A percentile compares a stretch with the other conserved stretches of the same genome.
phyloP scores from a whole-genome alignment of 1,140 invertebrate species.

The Grapholita molesta region DNA sequence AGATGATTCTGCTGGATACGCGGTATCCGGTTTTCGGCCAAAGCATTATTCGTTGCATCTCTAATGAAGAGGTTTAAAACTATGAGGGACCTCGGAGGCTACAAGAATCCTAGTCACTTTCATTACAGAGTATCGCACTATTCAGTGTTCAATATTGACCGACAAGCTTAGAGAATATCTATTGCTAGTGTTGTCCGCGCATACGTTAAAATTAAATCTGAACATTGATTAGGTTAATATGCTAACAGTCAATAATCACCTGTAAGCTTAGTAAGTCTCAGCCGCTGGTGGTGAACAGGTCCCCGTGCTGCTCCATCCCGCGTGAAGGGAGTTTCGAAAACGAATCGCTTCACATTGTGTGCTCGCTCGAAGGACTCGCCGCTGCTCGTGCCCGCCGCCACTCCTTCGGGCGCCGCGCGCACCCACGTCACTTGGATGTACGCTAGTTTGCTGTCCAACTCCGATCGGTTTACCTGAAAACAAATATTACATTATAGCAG shows the following conservation, averaged over 20 bases:
- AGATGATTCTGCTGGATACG: too few species aligned
- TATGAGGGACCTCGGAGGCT: too few species aligned
- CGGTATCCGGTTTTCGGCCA: too few species aligned
- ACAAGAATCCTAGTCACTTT: too few species aligned
- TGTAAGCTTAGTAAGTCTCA: slow-evolving; percentile 90
- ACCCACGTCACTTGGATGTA: slow-evolving; percentile 93
- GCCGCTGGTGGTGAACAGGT: slow-evolving; percentile 92
- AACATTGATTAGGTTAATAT: too few species aligned
- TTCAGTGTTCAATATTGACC: too few species aligned
- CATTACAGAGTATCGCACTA: too few species aligned
- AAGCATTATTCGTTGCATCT: too few species aligned
- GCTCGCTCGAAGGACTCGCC: slow-evolving; percentile 79
- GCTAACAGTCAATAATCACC: slow-evolving; percentile 81
- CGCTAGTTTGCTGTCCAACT: slow-evolving; percentile 90
- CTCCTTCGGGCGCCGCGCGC: slow-evolving; percentile 78
- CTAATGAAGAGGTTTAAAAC: too few species aligned
- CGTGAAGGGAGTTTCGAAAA: slow-evolving; percentile 96
- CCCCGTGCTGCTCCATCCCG: slow-evolving; percentile 88
- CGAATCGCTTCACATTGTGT: slow-evolving; percentile 92
- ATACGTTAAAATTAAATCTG: too few species aligned
- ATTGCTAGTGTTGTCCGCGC: too few species aligned
- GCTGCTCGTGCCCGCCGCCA: slow-evolving; percentile 26
- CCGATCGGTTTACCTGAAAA: slow-evolving; percentile 84
- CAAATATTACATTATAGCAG: background rate
- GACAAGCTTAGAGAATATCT: too few species aligned